phyloP scores from a whole-genome alignment of 2,888 invertebrate genomes.

The Cryptus armator region DNA sequence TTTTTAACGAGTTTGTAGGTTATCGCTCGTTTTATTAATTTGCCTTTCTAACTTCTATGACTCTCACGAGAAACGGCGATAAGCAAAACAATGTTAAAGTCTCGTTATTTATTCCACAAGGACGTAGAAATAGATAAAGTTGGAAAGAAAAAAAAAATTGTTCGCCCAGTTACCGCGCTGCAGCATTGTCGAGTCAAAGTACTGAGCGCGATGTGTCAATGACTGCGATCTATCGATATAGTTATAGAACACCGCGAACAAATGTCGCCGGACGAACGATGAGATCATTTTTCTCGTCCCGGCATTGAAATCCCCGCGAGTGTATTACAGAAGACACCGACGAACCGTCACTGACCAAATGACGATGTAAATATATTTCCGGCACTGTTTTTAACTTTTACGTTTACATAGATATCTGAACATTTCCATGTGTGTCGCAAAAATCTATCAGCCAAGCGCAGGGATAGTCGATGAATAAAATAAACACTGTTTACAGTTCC shows the following conservation, averaged over 20 bases:
- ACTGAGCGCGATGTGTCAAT: conserved; percentile 43
- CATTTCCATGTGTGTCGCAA: no score
- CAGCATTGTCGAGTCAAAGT: neutral
- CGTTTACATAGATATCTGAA: no score
- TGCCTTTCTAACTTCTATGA: no score
- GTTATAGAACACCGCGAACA: neutral
- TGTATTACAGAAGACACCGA: neutral
- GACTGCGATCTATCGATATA: conserved; percentile 14
- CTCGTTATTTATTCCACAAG: neutral
- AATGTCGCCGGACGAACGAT: conserved; percentile 40
- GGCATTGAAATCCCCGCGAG: conserved; percentile 78
- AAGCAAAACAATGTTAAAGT: neutral
- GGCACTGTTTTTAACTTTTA: neutral
- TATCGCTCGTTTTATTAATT: no score
- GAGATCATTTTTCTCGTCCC: conserved; percentile 68
- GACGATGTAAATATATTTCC: neutral
- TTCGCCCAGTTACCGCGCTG: conserved; percentile 14
- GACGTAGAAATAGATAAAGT: neutral
- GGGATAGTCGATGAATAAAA: neutral
- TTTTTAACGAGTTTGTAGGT: no score
- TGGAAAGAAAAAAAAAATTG: neutral
- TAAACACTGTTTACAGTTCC: neutral
- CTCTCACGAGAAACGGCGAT: neutral
- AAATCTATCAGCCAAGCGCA: no score
- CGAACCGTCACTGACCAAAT: neutral